Conservation (phyloP, 2,888 invertebrate species). For the Smittia aterrima region DNA sequence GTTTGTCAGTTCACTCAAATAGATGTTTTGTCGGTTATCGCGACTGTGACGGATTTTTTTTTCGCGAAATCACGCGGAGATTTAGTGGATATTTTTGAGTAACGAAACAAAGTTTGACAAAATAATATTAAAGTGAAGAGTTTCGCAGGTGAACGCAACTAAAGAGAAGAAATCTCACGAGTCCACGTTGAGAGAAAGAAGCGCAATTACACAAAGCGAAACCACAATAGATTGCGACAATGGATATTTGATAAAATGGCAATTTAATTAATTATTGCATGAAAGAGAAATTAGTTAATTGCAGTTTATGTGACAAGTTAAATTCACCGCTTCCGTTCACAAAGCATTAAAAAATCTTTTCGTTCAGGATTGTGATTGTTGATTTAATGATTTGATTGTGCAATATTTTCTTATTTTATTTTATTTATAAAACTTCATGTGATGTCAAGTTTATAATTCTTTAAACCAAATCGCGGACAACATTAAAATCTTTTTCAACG, state of each 20-base stretch:
- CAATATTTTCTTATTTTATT: slow-evolving; percentile 1
- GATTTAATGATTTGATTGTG: neutral
- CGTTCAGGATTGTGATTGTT: too few relatives aligned
- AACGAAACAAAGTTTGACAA: slow-evolving; percentile 1
- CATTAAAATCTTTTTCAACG: slow-evolving; percentile 43
- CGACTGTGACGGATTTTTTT: slow-evolving; percentile 1
- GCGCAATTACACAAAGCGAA: neutral
- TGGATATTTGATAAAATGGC: slow-evolving; percentile 1
- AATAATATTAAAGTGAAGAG: neutral
- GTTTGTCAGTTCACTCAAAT: slow-evolving; percentile 33
- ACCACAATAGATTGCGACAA: neutral
- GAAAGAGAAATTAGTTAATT: slow-evolving; percentile 3
- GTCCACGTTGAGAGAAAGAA: neutral
- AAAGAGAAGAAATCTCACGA: neutral
- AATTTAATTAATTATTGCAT: slow-evolving; percentile 1
- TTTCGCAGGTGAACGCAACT: neutral
- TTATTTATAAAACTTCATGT: neutral
- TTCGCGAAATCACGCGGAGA: neutral
- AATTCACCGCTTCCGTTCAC: neutral
- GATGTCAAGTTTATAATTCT: too few relatives aligned
- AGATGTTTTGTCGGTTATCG: slow-evolving; percentile 26
- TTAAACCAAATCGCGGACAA: too few relatives aligned
- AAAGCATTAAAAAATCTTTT: too few relatives aligned
- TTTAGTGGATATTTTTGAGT: neutral
- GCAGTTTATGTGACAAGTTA: neutral